phyloP scores from a whole-genome alignment of 2,113 vertebrate genomes.

The Notiomystis cincta region DNA sequence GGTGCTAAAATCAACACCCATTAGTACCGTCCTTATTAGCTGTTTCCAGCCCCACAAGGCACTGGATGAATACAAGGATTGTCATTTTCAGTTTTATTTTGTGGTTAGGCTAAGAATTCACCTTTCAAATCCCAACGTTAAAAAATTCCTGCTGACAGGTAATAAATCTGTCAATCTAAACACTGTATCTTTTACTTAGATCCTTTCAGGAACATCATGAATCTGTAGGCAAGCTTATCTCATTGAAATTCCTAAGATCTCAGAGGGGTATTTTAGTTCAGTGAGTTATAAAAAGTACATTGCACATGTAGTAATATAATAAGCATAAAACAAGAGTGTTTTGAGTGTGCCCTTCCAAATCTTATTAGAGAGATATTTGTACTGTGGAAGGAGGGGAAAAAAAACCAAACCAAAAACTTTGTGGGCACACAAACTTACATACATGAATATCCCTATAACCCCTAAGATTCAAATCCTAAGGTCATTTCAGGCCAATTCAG shows the following conservation, averaged over 20 bases:
- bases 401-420: not conserved
- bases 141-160: not conserved
- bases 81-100: not conserved
- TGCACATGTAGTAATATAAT: not conserved
- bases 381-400: not conserved
- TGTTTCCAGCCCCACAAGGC: not conserved
- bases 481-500: not conserved
- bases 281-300: not conserved
- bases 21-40: not conserved
- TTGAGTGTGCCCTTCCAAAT: not conserved
- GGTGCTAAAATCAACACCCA: not conserved
- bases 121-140: not conserved
- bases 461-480: not conserved
- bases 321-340: not conserved
- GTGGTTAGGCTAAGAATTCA: not conserved
- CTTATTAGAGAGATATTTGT: not conserved
- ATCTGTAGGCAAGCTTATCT: not conserved
- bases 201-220: not conserved
- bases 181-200: not conserved
- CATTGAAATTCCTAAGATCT: not conserved
- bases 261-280: not conserved
- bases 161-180: not conserved
- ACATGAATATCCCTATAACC: not conserved
- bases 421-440: not conserved
- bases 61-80: not conserved